These are phyloP conservation scores for Bostrychus sinensis DNA, from an alignment of 2,113 vertebrate species.

Conservation along the genomic window DNA sequence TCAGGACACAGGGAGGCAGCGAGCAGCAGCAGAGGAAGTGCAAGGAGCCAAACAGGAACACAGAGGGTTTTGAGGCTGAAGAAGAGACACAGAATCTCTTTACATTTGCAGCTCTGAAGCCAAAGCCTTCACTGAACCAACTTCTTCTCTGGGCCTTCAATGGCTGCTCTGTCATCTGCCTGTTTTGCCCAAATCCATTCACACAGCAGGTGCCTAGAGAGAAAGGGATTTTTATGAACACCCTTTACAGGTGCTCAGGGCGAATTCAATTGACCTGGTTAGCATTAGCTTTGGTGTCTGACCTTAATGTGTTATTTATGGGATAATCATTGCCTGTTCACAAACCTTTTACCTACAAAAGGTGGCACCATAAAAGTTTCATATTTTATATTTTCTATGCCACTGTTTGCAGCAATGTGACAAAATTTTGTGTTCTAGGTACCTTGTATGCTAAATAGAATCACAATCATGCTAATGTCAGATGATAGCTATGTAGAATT, in stretches of 20 bases:
- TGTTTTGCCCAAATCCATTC: constrained; percentile 62
- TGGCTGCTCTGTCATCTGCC: constrained; percentile 69
- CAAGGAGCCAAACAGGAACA: constrained; percentile 76
- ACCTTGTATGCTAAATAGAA: no score
- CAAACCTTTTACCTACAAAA: background rate
- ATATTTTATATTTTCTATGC: no score
- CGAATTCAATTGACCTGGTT: constrained; percentile 22
- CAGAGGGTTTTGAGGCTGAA: constrained; percentile 68
- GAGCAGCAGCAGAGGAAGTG: constrained; percentile 67
- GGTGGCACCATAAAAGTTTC: no score
- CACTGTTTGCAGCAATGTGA: no score
- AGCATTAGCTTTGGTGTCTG: constrained; percentile 8
- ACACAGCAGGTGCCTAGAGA: constrained; percentile 67
- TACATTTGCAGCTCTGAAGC: constrained; percentile 62
- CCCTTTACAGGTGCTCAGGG: constrained; percentile 52
- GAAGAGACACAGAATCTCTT: constrained; percentile 65
- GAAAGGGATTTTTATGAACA: constrained; percentile 66
- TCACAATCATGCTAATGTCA: no score
- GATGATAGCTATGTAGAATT: no score
- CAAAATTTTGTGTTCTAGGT: no score
- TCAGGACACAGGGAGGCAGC: constrained; percentile 63
- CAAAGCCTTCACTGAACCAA: constrained; percentile 66
- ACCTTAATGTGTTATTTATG: constrained; percentile 10
- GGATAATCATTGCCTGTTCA: background rate
- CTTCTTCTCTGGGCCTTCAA: constrained; percentile 68